phyloP scores from a whole-genome alignment of 1,140 invertebrate species.

The Zaprionus vittiger region DNA sequence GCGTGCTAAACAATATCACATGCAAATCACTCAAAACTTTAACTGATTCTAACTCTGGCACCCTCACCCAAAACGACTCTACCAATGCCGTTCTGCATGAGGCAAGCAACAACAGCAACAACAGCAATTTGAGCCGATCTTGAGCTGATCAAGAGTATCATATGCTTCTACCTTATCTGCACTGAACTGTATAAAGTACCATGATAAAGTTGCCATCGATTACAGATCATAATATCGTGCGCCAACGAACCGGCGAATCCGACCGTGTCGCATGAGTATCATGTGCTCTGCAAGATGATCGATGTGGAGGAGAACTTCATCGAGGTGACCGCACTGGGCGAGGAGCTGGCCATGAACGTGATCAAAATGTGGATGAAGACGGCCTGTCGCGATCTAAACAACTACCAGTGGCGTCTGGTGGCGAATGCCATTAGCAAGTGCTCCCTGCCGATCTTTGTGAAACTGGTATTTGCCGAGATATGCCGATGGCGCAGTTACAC shows the following conservation, averaged over 20 bases:
- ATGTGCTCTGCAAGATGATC: slow-evolving; percentile 94
- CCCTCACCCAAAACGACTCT: slow-evolving; percentile 44
- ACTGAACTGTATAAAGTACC: background rate
- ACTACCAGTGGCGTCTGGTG: slow-evolving; percentile 97
- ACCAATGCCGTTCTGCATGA: slow-evolving; percentile 71
- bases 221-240: slow-evolving; percentile 94
- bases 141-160: slow-evolving; percentile 40
- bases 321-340: slow-evolving; percentile 95
- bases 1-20: slow-evolving; percentile 78
- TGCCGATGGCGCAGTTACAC: slow-evolving; percentile 98
- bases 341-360: slow-evolving; percentile 96
- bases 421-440: slow-evolving; percentile 97
- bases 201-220: slow-evolving; percentile 31
- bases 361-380: slow-evolving; percentile 97
- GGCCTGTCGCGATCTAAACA: slow-evolving; percentile 93
- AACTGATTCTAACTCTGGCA: slow-evolving; percentile 26
- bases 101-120: slow-evolving; percentile 39
- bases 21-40: slow-evolving; percentile 33
- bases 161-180: slow-evolving; percentile 44
- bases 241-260: slow-evolving; percentile 94
- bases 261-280: slow-evolving; percentile 93
- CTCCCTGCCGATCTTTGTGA: slow-evolving; percentile 98
- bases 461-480: slow-evolving; percentile 98
- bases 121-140: background rate
- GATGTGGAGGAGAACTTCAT: slow-evolving; percentile 96